phyloP scores from a whole-genome alignment of 64 coral and sea anemone species.

The Stichodactyla helianthus region DNA sequence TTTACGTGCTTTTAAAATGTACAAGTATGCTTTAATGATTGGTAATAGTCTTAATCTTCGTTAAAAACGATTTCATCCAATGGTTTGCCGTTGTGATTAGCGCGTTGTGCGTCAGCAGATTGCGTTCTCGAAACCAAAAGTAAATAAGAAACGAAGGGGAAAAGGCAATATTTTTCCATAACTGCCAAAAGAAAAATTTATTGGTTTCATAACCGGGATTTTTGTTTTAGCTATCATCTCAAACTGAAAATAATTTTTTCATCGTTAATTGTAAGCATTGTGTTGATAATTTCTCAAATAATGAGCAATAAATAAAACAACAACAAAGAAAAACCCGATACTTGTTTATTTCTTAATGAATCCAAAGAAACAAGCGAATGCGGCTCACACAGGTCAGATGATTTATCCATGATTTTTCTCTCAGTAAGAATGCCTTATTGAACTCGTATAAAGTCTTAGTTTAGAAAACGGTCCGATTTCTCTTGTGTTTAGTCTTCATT shows the following conservation, averaged over 20 bases:
- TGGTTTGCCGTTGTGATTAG: background rate
- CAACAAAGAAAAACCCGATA: too few species aligned
- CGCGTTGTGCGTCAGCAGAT: background rate
- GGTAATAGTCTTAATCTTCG: background rate
- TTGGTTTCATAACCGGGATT: too few species aligned
- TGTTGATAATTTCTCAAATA: too few species aligned
- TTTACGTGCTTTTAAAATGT: background rate
- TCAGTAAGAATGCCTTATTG: too few species aligned
- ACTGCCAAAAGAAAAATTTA: background rate
- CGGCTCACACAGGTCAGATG: too few species aligned
- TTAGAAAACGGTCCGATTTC: background rate
- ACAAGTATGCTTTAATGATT: background rate
- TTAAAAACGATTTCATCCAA: background rate
- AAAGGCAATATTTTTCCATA: background rate
- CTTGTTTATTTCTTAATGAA: too few species aligned
- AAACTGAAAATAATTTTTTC: too few species aligned
- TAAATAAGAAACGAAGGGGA: background rate
- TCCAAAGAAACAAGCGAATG: too few species aligned
- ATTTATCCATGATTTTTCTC: too few species aligned
- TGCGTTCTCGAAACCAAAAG: background rate
- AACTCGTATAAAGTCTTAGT: background rate
- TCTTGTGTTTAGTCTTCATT: background rate
- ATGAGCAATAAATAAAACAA: too few species aligned
- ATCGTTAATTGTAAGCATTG: too few species aligned
- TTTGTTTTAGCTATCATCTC: too few species aligned